These are phyloP conservation scores for Nasonia oneida DNA, from an alignment of 2,888 invertebrate species.

Conservation along the genomic window DNA sequence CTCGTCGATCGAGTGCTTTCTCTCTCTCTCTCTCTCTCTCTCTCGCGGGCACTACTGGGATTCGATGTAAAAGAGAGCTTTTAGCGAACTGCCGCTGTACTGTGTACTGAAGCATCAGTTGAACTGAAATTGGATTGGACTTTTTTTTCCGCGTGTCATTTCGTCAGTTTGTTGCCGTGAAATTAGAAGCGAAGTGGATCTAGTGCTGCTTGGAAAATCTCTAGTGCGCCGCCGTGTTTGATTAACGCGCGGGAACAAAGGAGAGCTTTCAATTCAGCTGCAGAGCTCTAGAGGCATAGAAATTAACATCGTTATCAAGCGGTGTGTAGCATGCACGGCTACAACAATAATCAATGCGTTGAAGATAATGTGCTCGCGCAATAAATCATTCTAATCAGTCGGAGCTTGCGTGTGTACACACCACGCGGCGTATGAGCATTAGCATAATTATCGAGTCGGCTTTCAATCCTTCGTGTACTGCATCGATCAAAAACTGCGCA, in stretches of 20 bases:
- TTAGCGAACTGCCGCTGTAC: neutral
- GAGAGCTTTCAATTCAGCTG: neutral
- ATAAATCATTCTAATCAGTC: neutral
- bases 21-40: too few species aligned
- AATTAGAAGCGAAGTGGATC: neutral
- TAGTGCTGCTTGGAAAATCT: neutral
- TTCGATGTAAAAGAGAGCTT: constrained; percentile 7
- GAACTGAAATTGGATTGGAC: neutral
- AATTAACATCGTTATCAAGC: neutral
- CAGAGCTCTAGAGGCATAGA: neutral
- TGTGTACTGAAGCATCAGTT: too few species aligned
- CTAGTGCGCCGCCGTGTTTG: neutral
- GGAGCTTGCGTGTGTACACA: neutral
- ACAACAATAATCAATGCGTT: neutral
- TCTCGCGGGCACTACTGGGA: too few species aligned
- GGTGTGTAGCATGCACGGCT: neutral
- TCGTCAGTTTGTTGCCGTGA: neutral
- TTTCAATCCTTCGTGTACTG: neutral
- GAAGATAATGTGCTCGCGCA: neutral
- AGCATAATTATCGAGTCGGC: neutral
- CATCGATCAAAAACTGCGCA: neutral
- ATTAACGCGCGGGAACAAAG: neutral
- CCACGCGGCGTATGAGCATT: neutral
- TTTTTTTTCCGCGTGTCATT: neutral
- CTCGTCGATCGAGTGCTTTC: neutral